Percentiles rank a stretch among this genome's conserved stretches.
phyloP scores from a whole-genome alignment of 2,797 vertebrate species.

The Sphenopsis melanotis region DNA sequence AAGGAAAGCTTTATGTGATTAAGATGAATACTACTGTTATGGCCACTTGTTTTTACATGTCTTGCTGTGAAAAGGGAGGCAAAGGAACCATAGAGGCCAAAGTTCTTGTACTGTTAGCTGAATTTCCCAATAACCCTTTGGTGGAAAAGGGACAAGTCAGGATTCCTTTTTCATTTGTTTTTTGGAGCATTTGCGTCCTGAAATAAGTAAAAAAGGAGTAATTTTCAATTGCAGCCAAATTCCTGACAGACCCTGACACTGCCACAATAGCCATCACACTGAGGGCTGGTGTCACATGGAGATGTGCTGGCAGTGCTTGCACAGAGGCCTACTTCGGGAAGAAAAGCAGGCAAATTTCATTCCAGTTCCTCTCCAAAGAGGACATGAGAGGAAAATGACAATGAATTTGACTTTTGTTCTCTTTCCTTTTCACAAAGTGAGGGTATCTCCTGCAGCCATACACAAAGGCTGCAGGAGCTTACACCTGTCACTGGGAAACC shows the following conservation, averaged over 20 bases:
- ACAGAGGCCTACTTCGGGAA: background rate
- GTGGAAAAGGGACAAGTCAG: background rate
- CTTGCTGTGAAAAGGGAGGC: background rate
- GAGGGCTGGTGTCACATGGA: constrained; percentile 2
- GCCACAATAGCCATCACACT: background rate
- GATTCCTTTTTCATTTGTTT: background rate
- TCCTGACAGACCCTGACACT: background rate
- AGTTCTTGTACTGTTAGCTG: background rate
- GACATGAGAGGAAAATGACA: background rate
- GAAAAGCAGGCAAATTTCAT: constrained; percentile 41
- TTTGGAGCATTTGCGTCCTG: background rate
- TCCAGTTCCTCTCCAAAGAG: constrained; percentile 33
- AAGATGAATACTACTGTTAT: background rate
- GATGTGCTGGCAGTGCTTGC: constrained; percentile 23
- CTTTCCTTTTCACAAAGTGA: background rate
- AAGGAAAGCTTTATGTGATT: background rate
- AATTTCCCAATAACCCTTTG: background rate
- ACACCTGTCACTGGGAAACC: constrained; percentile 19
- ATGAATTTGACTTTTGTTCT: constrained; percentile 39
- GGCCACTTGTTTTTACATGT: background rate
- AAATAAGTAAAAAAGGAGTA: background rate
- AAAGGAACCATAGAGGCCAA: background rate
- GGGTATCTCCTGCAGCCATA: background rate
- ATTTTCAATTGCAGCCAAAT: background rate
- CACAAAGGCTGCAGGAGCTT: constrained; percentile 4